Percentiles rank a stretch among this genome's conserved stretches.
Conservation (phyloP, 1,140 invertebrate species). For the Halesus radiatus region DNA sequence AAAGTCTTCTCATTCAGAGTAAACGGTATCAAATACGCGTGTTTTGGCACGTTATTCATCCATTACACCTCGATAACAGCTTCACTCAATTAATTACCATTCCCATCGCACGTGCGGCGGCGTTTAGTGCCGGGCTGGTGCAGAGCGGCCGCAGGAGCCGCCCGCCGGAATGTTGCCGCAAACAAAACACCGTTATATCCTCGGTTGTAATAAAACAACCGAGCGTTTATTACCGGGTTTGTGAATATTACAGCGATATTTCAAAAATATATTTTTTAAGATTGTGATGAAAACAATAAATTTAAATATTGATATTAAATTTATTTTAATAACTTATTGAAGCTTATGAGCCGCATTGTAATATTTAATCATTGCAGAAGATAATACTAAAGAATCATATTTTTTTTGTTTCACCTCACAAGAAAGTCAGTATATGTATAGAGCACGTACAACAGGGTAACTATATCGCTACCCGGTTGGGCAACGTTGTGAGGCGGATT, state of each 20-base stretch:
- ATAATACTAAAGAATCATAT: no score
- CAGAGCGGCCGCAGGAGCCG: conserved; percentile 8
- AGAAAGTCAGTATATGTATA: no score
- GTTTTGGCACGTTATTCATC: not conserved
- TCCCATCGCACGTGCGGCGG: conserved; percentile 22
- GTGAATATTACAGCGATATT: not conserved
- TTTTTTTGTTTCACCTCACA: no score
- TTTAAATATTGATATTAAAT: no score
- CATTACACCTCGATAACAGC: conserved; percentile 2
- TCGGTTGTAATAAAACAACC: conserved; percentile 3
- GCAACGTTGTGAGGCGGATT: no score
- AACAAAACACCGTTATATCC: conserved; percentile 24
- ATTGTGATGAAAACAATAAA: no score
- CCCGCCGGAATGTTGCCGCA: conserved; percentile 20
- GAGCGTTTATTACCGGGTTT: not conserved
- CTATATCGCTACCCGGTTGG: no score
- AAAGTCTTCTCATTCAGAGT: not conserved
- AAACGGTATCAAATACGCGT: not conserved
- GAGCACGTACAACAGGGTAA: no score
- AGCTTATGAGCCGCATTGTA: no score
- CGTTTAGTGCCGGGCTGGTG: not conserved
- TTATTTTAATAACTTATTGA: no score
- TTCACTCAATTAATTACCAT: conserved; percentile 29
- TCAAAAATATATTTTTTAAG: no score
- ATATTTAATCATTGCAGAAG: no score